These are phyloP conservation scores for Abscondita cerata DNA, from an alignment of 2,888 invertebrate species.

Conservation along the genomic window DNA sequence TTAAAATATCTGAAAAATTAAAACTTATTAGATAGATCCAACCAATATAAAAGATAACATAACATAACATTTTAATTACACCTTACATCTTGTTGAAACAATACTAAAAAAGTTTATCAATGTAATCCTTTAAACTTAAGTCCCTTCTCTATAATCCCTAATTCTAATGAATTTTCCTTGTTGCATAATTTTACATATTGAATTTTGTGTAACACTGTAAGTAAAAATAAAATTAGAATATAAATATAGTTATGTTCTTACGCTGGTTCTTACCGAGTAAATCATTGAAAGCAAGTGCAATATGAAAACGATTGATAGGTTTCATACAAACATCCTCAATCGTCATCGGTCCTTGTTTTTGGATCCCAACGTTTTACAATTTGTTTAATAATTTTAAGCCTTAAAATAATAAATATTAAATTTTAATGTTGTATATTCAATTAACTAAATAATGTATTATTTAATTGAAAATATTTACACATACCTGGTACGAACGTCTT, in stretches of 20 bases:
- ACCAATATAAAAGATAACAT: too few species aligned
- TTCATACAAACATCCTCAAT: constrained; percentile 15
- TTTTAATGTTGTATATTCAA: too few species aligned
- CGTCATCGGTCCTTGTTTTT: constrained; percentile 4
- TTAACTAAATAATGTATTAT: too few species aligned
- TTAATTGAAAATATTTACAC: too few species aligned
- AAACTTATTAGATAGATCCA: too few species aligned
- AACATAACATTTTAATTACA: too few species aligned
- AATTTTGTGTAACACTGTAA: constrained; percentile 10
- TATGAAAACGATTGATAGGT: constrained; percentile 15
- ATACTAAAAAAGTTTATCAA: too few species aligned
- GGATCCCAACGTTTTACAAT: constrained; percentile 13
- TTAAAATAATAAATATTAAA: neutral
- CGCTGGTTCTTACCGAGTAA: constrained; percentile 12
- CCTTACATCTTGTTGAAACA: too few species aligned
- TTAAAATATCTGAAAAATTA: too few species aligned
- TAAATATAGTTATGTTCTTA: too few species aligned
- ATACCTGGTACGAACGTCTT: too few species aligned
- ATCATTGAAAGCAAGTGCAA: constrained; percentile 16
- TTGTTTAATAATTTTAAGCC: neutral
- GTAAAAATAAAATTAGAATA: too few species aligned
- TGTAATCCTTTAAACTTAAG: neutral
- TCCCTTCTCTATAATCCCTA: constrained; percentile 15
- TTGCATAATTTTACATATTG: constrained; percentile 12
- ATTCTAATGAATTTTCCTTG: constrained; percentile 8